Evolutionary conservation across 2,888 invertebrate species (phyloP), one percentile per base, ranked within the genome.

Genomic region (Eristalis intricaria): DNA sequence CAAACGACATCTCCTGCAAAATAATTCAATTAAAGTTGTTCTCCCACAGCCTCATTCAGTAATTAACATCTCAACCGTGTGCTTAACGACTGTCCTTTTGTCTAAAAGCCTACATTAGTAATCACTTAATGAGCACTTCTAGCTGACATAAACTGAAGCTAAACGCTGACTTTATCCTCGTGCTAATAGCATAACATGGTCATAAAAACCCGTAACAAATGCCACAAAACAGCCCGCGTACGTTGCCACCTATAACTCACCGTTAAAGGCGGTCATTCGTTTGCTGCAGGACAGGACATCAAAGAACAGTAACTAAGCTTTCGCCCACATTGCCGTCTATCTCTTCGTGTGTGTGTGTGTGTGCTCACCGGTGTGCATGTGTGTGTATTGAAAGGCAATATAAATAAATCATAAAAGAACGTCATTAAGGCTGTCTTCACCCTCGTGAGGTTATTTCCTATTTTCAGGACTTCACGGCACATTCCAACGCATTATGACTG

Each of bases 401-500:
- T 82, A 86, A 82, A 86, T 86, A 86, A 86, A 86, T 86, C 86
- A 86, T 86, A 86, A 82, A 86, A 73, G 63, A 78, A 70, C 61
- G 32, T 77, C 74, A 83, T 82, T 82, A 82, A 83, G 79, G 50
- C 82, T 86, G 82, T 86, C 86, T 82, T 86, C 82, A 61, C 74
- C 74, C 86, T 75, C 68, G 86, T 86, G 75, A 71, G 82, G 78
- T 38, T 86, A 86, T 83, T 86, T 86, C 86, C 86, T 70, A 40
- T 66, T 40, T 43, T 58, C 58, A 32, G 38, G 63, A 56, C 35
- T 61, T 13, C 56, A 43, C 38, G 63, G 74, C 74, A 64, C 74
- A 75, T 75, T 81, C 74, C 68, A 81, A 81, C 74, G 87, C 84
- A 76, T 73, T 83, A 80, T 73, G 23, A 13, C 68, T 84, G 87